Evolutionary conservation across 2,113 vertebrate genomes (phyloP).

Genomic region (Microcebus murinus): DNA sequence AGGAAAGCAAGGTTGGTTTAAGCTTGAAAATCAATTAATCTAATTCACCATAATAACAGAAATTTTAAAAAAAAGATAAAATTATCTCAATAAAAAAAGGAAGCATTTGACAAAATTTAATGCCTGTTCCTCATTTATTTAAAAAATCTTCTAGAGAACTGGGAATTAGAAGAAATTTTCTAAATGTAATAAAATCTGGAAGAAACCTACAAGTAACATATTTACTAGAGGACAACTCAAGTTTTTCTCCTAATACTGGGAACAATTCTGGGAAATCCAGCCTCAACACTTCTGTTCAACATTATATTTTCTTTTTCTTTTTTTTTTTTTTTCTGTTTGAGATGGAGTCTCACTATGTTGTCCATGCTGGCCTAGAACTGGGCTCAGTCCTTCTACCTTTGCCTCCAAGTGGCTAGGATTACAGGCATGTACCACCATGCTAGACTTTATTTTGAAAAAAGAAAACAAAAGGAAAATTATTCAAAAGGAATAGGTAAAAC

Average conservation of each 20-base stretch:
- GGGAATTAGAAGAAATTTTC: not conserved
- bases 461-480: not conserved
- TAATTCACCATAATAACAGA: not conserved
- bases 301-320: not conserved
- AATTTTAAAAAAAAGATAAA: not conserved
- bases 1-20: not conserved
- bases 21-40: not conserved
- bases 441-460: no score
- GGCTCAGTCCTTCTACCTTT: no score
- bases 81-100: not conserved
- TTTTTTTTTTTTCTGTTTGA: no score
- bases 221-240: not conserved
- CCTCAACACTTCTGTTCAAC: not conserved
- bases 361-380: no score
- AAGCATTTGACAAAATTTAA: not conserved
- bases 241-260: not conserved
- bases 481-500: not conserved
- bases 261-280: not conserved
- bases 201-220: not conserved
- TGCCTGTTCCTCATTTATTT: not conserved
- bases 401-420: no score
- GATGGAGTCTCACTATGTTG: no score
- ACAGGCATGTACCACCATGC: no score
- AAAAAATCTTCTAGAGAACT: not conserved
- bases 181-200: not conserved